Conservation (phyloP, 2,797 vertebrate genomes). For the Hirundo rustica region DNA sequence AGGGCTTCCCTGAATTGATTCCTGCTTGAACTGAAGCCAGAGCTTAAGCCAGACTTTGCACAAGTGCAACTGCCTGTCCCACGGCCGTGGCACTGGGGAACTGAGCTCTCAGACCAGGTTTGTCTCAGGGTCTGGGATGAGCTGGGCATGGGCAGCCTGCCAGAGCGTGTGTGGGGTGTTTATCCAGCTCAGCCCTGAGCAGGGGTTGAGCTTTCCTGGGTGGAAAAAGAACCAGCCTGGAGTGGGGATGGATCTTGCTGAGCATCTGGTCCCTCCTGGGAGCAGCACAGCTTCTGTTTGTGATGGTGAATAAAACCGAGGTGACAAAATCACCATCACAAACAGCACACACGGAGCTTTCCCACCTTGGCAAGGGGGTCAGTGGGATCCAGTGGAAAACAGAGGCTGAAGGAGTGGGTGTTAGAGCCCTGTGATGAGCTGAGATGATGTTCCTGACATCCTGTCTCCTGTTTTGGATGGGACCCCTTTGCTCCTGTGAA, state of each 20-base stretch:
- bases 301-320: not conserved
- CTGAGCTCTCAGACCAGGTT: not conserved
- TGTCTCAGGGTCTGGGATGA: not conserved
- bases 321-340: accelerated
- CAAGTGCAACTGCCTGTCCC: not conserved
- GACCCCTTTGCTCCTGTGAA: not conserved
- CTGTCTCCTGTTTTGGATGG: not conserved
- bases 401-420: not conserved
- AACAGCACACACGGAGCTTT: not conserved
- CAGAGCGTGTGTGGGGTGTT: not conserved
- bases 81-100: accelerated
- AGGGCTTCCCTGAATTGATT: constrained; percentile 3
- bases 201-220: not conserved
- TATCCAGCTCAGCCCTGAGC: not conserved
- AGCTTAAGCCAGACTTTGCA: not conserved
- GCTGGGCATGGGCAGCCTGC: accelerated
- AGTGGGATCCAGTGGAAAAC: not conserved
- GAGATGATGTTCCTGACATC: not conserved
- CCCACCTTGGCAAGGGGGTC: not conserved
- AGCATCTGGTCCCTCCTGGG: not conserved
- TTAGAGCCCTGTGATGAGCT: not conserved
- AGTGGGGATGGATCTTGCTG: not conserved
- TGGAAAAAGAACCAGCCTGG: not conserved
- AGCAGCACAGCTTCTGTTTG: accelerated
- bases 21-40: not conserved